Conservation (phyloP, 2,113 vertebrate species). For the Equus quagga region DNA sequence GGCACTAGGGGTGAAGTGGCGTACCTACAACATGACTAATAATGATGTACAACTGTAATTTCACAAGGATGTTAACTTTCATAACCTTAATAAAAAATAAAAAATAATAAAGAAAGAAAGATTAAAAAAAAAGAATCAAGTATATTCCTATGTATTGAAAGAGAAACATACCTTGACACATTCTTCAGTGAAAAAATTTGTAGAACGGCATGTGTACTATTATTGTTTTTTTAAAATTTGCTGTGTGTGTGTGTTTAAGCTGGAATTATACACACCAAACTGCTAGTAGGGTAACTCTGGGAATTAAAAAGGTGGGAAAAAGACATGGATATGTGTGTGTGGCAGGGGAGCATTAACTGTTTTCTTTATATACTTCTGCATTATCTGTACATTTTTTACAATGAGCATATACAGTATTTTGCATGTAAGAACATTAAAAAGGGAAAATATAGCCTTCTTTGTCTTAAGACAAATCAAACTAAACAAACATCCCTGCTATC, state of each 20-base stretch:
- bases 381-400: background rate
- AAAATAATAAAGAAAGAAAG: too few species aligned
- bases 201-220: background rate
- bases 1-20: too few species aligned
- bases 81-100: too few species aligned
- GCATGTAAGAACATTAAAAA: background rate
- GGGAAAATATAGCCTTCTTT: background rate
- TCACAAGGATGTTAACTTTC: too few species aligned
- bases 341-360: background rate
- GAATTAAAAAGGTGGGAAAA: background rate
- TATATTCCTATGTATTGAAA: background rate
- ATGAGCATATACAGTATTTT: background rate
- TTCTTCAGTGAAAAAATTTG: slow-evolving; percentile 30
- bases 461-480: background rate
- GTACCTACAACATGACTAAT: too few species aligned
- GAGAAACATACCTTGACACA: slow-evolving; percentile 13
- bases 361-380: slow-evolving; percentile 31
- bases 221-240: slow-evolving; percentile 24
- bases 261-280: slow-evolving; percentile 25
- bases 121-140: background rate
- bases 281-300: background rate
- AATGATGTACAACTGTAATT: too few species aligned
- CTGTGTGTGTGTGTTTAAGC: background rate
- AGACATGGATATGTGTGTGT: background rate
- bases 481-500: background rate